phyloP scores from a whole-genome alignment of 2,888 invertebrate species.

The Polymixis lichenea region DNA sequence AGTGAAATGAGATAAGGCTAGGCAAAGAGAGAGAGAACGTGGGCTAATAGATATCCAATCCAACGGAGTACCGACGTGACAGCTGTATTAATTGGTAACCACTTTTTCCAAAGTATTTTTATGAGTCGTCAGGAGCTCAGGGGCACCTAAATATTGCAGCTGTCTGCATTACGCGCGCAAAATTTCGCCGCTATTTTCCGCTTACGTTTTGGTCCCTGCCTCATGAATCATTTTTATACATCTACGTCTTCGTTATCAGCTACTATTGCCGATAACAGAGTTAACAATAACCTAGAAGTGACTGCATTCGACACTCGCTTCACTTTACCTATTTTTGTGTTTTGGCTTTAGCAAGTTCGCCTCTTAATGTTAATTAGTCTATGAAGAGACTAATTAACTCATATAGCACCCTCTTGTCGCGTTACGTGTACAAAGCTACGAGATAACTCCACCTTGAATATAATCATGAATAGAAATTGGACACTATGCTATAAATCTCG shows the following conservation, averaged over 20 bases:
- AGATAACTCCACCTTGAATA: background rate
- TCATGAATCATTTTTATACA: background rate
- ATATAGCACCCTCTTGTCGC: background rate
- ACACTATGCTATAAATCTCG: slow-evolving; percentile 9
- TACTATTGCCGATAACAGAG: slow-evolving; percentile 3
- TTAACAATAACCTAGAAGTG: background rate
- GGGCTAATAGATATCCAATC: background rate
- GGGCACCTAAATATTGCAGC: background rate
- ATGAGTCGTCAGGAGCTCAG: background rate
- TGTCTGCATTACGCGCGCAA: background rate
- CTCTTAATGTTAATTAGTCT: too few relatives aligned
- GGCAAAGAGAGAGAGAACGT: too few relatives aligned
- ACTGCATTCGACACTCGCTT: background rate
- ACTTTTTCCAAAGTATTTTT: background rate
- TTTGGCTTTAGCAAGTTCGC: background rate
- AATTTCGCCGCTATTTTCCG: background rate
- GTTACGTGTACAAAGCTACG: background rate
- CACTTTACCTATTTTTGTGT: background rate
- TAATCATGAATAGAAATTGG: slow-evolving; percentile 3
- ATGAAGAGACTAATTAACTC: too few relatives aligned
- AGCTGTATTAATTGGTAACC: background rate
- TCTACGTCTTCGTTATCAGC: background rate
- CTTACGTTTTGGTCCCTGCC: background rate
- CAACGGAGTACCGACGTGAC: background rate
- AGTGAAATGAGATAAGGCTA: too few relatives aligned